Evolutionary conservation across 2,113 vertebrate genomes (phyloP), one percentile per base, ranked within the genome.

Genomic region (Lepus americanus): DNA sequence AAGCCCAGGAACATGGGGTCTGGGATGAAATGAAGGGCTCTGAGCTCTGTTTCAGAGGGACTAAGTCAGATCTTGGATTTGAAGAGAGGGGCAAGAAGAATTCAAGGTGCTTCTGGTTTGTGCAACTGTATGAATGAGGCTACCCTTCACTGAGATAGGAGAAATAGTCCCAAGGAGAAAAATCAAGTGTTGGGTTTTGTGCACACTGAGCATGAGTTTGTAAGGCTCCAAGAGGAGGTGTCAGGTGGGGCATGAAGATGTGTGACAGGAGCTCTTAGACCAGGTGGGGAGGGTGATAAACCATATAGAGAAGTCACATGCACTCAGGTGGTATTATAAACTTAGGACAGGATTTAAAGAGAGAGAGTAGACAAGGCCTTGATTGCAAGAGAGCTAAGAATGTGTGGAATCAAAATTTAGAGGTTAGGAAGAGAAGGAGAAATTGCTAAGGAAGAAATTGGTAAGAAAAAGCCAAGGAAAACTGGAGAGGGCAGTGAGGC

Each of bases 101-200:
- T 29, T 14, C 87, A 77, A 76, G 33, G 23, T 61, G 12, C 39
- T 76, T 87, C 44, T 85, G 64, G 53, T 61, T 55, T 74, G 11
- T n/a, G 19, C 12, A 84, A 20, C 36, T 36, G 27, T 49, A 14
- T 69, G 14, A 33, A 39, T 36, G 29, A 67, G 80, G 77, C 64
- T 61, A 22, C 73, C 22, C 49, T 49, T 87, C 77, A 81, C 25
- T 9, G 31, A 89, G 44, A 31, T 16, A 23, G 20, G n/a, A 39
- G 69, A 92, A 31, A 27, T 25, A 95, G 27, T 92, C 89, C 84
- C 73, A 87, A 63, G 53, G 44, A 82, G 55, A 78, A 78, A 59
- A 87, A 93, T 53, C n/a, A 74, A 25, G 36, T 31, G 25, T 23
- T 87, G 80, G 13, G 3, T 89, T 92, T 73, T 92, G 53, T 59